Conservation (phyloP, 2,888 invertebrate species). For the Drosophila diplacantha region DNA sequence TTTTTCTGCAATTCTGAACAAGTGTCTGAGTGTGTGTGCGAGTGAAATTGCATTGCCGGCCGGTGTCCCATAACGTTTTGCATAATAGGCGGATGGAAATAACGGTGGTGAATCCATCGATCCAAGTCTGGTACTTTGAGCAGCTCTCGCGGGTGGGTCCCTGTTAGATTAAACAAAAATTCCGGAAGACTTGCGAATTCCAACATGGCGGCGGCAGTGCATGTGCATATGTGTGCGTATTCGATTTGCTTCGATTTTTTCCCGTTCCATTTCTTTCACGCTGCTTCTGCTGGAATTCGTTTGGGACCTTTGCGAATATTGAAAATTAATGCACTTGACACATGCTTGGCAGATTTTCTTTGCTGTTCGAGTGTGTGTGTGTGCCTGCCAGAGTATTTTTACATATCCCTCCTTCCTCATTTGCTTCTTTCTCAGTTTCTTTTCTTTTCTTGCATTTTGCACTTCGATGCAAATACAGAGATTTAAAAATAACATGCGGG, state of each 20-base stretch:
- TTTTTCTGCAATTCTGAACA: not conserved
- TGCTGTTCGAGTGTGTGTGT: constrained; percentile 10
- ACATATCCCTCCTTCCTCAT: constrained; percentile 54
- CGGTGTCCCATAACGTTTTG: constrained; percentile 53
- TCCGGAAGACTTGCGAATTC: constrained; percentile 12
- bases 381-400: constrained; percentile 57
- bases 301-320: constrained; percentile 7
- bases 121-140: not conserved
- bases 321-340: constrained; percentile 23
- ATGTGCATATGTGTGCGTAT: constrained; percentile 12
- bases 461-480: constrained; percentile 51
- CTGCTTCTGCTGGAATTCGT: constrained; percentile 1
- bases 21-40: not conserved
- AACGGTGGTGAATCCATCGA: constrained; percentile 11
- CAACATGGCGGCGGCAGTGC: constrained; percentile 39
- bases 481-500: constrained; percentile 61
- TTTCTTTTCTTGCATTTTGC: constrained; percentile 51
- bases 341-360: constrained; percentile 38
- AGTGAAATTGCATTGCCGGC: constrained; percentile 46
- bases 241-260: constrained; percentile 9
- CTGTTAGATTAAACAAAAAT: constrained; percentile 3
- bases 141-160: not conserved
- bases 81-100: constrained; percentile 46
- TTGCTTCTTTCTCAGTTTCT: constrained; percentile 11
- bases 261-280: constrained; percentile 12